Conservation (phyloP, 2,113 vertebrate species). For the Chrysemys picta region DNA sequence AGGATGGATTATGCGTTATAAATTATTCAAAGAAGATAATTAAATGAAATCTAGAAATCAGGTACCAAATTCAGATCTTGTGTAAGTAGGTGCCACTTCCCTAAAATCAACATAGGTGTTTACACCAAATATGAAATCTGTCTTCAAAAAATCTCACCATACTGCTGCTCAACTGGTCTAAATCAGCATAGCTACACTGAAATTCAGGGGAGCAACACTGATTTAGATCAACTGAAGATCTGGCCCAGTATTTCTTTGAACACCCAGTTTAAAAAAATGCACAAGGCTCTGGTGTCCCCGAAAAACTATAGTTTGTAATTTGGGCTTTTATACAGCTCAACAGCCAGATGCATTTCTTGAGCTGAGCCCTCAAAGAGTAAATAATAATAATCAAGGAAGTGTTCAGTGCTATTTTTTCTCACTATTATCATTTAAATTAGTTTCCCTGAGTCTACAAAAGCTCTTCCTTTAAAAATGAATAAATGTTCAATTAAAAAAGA, state of each 20-base stretch:
- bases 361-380: not conserved
- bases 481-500: not conserved
- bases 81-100: not conserved
- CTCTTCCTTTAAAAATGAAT: not conserved
- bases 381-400: slow-evolving; percentile 1
- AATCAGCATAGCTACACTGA: not conserved
- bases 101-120: not conserved
- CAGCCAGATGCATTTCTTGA: not conserved
- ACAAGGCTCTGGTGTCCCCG: not conserved
- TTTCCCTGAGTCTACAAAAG: not conserved
- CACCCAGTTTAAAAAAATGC: not conserved
- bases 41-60: not conserved
- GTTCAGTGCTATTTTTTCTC: not conserved
- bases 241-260: not conserved
- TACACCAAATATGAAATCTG: not conserved
- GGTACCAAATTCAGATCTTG: not conserved
- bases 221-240: not conserved
- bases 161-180: not conserved
- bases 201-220: not conserved
- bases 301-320: not conserved
- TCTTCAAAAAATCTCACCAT: not conserved
- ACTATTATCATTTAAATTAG: slow-evolving; percentile 8
- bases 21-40: not conserved
- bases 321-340: not conserved
- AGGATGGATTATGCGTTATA: not conserved